A percentile compares a stretch with the other conserved stretches of the same genome.
Evolutionary conservation across 2,113 vertebrate genomes (phyloP).

Genomic region (Lepidothrix coronata): DNA sequence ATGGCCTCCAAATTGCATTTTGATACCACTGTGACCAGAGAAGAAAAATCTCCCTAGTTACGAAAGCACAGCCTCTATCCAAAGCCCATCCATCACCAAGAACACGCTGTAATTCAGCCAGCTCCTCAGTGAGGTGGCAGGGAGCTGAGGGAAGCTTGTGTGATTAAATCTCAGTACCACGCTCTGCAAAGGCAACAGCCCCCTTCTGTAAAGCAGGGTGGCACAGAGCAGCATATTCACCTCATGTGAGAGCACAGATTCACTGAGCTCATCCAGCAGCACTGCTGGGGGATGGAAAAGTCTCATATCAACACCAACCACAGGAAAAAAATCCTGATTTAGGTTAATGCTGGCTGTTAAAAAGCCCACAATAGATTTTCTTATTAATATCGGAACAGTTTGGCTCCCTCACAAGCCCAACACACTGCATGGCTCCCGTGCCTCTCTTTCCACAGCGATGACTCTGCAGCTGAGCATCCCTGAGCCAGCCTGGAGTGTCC

Average conservation of each 20-base stretch:
- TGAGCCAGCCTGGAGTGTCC: not conserved
- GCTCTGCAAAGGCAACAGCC: not conserved
- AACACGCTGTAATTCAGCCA: not conserved
- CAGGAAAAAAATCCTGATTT: not conserved
- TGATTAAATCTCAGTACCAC: not conserved
- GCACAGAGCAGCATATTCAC: not conserved
- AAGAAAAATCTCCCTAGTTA: constrained; percentile 23
- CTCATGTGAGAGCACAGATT: not conserved
- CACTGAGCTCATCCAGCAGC: not conserved
- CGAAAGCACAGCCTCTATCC: not conserved
- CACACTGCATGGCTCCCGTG: not conserved
- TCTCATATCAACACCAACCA: not conserved
- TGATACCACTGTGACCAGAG: not conserved
- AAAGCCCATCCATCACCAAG: constrained; percentile 40
- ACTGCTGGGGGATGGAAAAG: not conserved
- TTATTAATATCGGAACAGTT: not conserved
- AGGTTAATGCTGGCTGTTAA: not conserved
- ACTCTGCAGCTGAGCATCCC: not conserved
- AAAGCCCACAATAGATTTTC: not conserved
- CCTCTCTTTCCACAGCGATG: not conserved
- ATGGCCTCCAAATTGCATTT: constrained; percentile 28
- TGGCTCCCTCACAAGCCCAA: not conserved
- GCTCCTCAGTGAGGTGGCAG: not conserved
- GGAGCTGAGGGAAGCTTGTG: not conserved
- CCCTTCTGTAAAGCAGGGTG: not conserved